Conservation (phyloP, 2,888 invertebrate species). For the Apamea epomidion region DNA sequence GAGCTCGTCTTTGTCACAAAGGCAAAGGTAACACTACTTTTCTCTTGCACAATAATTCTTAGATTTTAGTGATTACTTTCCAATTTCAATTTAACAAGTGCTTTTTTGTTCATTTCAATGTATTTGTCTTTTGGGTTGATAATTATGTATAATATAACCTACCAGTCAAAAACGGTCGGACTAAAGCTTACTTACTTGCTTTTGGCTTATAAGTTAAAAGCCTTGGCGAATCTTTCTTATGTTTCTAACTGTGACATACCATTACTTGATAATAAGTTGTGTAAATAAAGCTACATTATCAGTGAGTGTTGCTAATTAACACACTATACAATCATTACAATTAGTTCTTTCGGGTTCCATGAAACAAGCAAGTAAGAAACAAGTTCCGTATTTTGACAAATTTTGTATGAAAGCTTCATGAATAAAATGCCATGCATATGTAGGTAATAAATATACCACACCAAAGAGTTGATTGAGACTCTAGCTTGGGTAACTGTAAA, state of each 20-base stretch:
- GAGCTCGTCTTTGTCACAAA: conserved; percentile 78
- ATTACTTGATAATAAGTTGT: background rate
- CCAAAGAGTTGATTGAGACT: background rate
- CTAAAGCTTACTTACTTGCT: background rate
- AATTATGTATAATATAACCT: background rate
- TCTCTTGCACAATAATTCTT: conserved; percentile 72
- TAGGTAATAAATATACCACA: background rate
- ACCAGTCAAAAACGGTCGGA: background rate
- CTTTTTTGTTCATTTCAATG: conserved; percentile 4
- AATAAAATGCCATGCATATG: background rate
- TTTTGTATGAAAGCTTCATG: background rate
- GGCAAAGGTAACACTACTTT: conserved; percentile 74
- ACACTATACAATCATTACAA: too few relatives aligned
- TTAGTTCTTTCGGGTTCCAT: background rate
- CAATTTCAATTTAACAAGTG: conserved; percentile 56
- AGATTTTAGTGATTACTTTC: conserved; percentile 65
- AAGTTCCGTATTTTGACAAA: background rate
- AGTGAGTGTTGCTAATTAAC: background rate
- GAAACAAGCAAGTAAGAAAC: background rate
- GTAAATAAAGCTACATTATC: too few relatives aligned
- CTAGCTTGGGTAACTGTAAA: background rate
- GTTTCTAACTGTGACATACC: background rate
- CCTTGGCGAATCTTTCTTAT: background rate
- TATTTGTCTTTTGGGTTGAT: background rate
- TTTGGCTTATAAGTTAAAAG: background rate